Base-by-base conservation (phyloP, 30 jellyfish, hydroid and myxozoan genomes). In the Aurelia sp. region DNA sequence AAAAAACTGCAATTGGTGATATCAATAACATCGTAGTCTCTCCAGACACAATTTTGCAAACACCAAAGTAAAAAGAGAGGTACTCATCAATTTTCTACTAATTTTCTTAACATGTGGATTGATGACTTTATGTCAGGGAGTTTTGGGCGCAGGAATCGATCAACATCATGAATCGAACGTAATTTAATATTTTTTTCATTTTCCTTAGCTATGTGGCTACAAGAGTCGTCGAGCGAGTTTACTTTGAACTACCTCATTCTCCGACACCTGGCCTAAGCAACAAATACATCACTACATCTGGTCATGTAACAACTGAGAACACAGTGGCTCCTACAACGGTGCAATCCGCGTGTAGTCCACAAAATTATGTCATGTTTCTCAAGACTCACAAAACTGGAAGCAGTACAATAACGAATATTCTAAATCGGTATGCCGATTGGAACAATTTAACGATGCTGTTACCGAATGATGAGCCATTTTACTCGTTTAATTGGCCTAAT, bases 331-430 rank as follows among this genome's bases (percentile, higher is more conserved):
- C 91, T 12, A 35, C 20, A n/a, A 62, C 89, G 21, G 18, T 60
- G 48, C 30, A 50, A 44, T 90, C 83, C 13, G 57, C 22, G 6
- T 94, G 98, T 58, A 69, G 68, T 38, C 97, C 99, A 33, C 83
- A 74, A 63, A 80, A 89, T 12, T 68, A 89, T 58, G 97, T 95
- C 31, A 86, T 95, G 30, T 95, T 95, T 73, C 64, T 95, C 66
- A 95, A 95, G 62, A 95, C 99, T 16, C 99, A 95, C 87, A 95
- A 95, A 60, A 95, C 99, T 19, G 99, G 99, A 18, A 85, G 98
- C 51, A 82, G 98, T 63, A 95, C 99, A 19, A 89, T 95, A 12
- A 95, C 99, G 41, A 95, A 95, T 68, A 95, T 95, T 63, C 70
- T 95, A 66, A 95, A 95, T 72, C 95, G 99, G 9, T 95, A 71